Conservation (phyloP, 2,113 vertebrate species). For the Tricholaema leucomelas region DNA sequence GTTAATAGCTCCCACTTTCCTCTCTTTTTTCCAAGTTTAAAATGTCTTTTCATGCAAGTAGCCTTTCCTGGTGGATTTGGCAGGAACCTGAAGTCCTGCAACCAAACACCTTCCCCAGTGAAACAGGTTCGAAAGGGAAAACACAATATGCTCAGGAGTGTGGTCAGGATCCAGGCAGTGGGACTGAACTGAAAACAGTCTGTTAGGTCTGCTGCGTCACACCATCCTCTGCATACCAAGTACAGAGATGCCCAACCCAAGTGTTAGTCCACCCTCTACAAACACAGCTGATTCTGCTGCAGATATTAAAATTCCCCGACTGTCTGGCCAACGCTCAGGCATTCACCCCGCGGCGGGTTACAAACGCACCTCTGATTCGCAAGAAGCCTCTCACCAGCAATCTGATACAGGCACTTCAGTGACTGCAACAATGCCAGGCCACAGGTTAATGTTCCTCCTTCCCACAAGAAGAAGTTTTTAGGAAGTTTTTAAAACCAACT, state of each 20-base stretch:
- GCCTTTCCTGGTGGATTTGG: not conserved
- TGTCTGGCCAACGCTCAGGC: slow-evolving; percentile 8
- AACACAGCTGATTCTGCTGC: slow-evolving; percentile 15
- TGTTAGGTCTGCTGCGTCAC: not conserved
- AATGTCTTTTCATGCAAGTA: not conserved
- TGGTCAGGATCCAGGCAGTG: not conserved
- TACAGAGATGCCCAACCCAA: not conserved
- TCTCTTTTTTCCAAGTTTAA: not conserved
- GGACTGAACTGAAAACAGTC: not conserved
- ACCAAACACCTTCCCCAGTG: not conserved
- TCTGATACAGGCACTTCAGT: not conserved
- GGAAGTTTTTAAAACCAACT: slow-evolving; percentile 53
- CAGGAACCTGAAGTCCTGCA: not conserved
- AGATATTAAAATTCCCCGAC: slow-evolving; percentile 14
- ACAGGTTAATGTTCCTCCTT: not conserved
- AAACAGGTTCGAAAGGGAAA: not conserved
- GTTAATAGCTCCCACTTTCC: not conserved
- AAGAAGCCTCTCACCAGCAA: not conserved
- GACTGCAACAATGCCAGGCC: not conserved
- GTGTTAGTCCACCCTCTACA: slow-evolving; percentile 3
- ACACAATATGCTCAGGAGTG: not conserved
- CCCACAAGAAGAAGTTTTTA: slow-evolving; percentile 32
- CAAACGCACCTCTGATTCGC: not conserved
- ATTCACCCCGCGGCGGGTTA: not conserved
- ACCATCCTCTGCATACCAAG: not conserved